Evolutionary conservation across 2,888 invertebrate genomes (phyloP), one percentile per base, ranked within the genome.

Genomic region (Sarcophaga variegata): DNA sequence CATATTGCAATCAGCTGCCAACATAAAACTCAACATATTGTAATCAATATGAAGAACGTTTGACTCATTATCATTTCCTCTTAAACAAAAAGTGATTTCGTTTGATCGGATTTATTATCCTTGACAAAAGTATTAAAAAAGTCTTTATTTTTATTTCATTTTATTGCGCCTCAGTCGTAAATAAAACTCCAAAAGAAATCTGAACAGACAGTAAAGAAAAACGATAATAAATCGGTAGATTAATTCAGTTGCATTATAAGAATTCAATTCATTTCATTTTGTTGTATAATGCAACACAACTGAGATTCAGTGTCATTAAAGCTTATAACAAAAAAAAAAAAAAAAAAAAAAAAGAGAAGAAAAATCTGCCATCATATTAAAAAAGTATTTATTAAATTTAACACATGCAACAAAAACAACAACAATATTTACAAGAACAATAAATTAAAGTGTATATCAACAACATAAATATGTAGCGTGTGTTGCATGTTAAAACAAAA

Each of bases 171-270:
- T 0, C 6, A 6, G 27, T 4, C 37, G 6, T 37, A 37, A 37
- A 37, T 37, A 37, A 37, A 37, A 37, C 37, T 1, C 37, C 37
- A 37, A 37, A 37, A 37, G 37, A 76, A 63, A 37, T 27, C n/a
- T 14, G 25, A n/a, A 20, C 37, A 37, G 67, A 75, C 62, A 22
- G 54, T 63, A 63, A 14, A 62, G 20, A 20, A n/a, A 37, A 37
- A 20, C 11, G 20, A 76, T 47, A 64, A 80, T 64, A 75, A 27
- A 80, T 76, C 63, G 17, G 14, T 11, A 49, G 75, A 80, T 84
- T 84, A 80, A 75, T 84, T 64, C 37, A 76, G 64, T 71, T 80
- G 27, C 10, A 60, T 80, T 70, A 80, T 84, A 80, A 84, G 75
- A 75, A 70, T 80, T 75, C 49, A 22, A 49, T 84, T 76, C 60